Evolutionary conservation across 1,140 invertebrate genomes (phyloP).

Genomic region (Penaeus indicus): DNA sequence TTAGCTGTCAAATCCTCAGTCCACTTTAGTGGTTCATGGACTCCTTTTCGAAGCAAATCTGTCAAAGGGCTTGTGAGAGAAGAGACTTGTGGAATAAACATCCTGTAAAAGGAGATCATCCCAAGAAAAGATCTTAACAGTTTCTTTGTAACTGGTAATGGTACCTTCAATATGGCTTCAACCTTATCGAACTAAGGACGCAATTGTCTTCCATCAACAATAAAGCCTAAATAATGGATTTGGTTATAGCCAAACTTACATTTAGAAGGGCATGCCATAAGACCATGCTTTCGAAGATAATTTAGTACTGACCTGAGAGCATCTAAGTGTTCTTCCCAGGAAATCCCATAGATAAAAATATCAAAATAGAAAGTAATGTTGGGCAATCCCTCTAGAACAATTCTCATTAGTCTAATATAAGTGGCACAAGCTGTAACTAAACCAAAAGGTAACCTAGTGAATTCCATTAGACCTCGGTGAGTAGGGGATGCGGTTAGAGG

Average conservation of each 20-base stretch:
- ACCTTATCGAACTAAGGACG: not conserved
- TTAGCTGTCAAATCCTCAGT: too few species aligned
- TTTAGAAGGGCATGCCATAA: not conserved
- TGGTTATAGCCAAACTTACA: not conserved
- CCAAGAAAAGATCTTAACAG: not conserved
- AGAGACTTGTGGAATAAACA: not conserved
- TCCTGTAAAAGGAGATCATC: constrained; percentile 7
- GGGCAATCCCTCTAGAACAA: constrained; percentile 12
- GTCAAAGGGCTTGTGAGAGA: not conserved
- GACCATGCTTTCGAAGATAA: not conserved
- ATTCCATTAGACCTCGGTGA: constrained; percentile 32
- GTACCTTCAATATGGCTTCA: not conserved
- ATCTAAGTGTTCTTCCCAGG: not conserved
- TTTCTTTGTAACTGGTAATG: not conserved
- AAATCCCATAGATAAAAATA: not conserved
- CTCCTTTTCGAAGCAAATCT: not conserved
- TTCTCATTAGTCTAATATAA: constrained; percentile 16
- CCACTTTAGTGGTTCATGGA: too few species aligned
- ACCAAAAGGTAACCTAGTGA: constrained; percentile 3
- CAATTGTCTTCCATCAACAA: not conserved
- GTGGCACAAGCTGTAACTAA: constrained; percentile 30
- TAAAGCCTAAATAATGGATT: not conserved
- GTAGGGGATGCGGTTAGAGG: constrained; percentile 17
- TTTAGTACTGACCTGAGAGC: too few species aligned
- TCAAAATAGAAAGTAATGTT: constrained; percentile 15